Percentiles rank a stretch among this genome's conserved stretches.
Evolutionary conservation across 2,797 vertebrate species (phyloP).

Genomic region (Leptoclinus maculatus): DNA sequence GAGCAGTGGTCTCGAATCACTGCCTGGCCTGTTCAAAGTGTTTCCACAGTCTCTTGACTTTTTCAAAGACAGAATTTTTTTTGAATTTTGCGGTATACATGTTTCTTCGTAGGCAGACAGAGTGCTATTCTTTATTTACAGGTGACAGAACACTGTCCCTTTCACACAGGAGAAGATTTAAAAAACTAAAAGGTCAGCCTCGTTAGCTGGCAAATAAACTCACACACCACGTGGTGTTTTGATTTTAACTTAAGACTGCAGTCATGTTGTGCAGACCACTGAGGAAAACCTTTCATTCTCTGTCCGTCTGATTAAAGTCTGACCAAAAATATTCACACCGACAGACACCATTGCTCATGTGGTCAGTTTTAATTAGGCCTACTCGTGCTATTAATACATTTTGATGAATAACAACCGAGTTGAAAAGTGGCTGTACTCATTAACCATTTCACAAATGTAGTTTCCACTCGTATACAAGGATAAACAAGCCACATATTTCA

Average conservation of each 20-base stretch:
- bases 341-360: conserved; percentile 21
- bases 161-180: conserved; percentile 57
- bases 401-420: conserved; percentile 11
- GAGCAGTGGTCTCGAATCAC: conserved; percentile 78
- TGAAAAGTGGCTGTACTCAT: conserved; percentile 2
- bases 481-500: conserved; percentile 18
- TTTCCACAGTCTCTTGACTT: conserved; percentile 80
- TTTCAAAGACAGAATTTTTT: conserved; percentile 56
- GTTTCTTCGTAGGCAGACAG: conserved; percentile 74
- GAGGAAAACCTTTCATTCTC: conserved; percentile 58
- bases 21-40: conserved; percentile 84
- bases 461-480: conserved; percentile 14
- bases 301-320: conserved; percentile 30
- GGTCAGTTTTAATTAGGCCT: conserved; percentile 32
- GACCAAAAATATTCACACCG: conserved; percentile 27
- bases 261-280: conserved; percentile 53
- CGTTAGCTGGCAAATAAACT: conserved; percentile 58
- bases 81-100: conserved; percentile 72
- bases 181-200: conserved; percentile 40
- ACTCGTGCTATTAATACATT: conserved; percentile 1
- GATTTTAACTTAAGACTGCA: conserved; percentile 52
- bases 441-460: background rate
- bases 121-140: conserved; percentile 72
- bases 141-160: conserved; percentile 65
- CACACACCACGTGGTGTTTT: conserved; percentile 59